Base-by-base conservation (phyloP, 1,140 invertebrate genomes). In the Drosophila bifasciata region DNA sequence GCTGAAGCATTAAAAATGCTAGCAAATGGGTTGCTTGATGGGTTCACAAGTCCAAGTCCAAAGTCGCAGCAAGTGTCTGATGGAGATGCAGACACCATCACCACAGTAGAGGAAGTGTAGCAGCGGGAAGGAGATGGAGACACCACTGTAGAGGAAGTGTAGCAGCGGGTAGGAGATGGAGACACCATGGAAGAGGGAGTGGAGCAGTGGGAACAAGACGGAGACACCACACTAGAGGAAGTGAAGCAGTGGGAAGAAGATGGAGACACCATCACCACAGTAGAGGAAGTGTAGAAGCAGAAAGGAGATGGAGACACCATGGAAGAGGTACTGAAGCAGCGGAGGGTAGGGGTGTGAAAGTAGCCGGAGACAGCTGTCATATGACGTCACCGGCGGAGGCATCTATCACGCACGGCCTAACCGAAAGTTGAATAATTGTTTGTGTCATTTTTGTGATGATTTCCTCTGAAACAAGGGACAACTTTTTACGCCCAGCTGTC, bases 381-480 rank as follows among this genome's bases (percentile, higher is more conserved):
- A 32, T 84, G 81, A 85, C 80, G 80, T 85, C 80, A 85, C 63
- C 58, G 32, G 40, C 17, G 32, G 32, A 36, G 11, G 32, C 32
- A 36, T 36, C 32, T 36, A 62, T 78, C 83, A 81, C 81, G 74
- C 81, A 86, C 73, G 43, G 64, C 70, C 83, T 78, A 86, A 74
- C 32, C 75, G 58, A 86, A 88, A 86, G 83, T 88, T 86, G 88
- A 86, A 86, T 86, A 86, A 86, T 88, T 86, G 81, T 86, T 86
- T 86, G 84, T 86, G 81, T 88, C 83, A 88, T 83, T 76, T 36
- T 85, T 86, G 83, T 86, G 83, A 83, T 86, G 81, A 86, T 86
- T 88, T 86, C 83, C 81, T 83, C 48, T 63, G 78, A 86, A 86
- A 74, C 71, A 74, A 73, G 70, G 80, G 68, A 66, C 59, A 86